phyloP scores from a whole-genome alignment of 2,797 vertebrate species.

The Eospalax fontanierii region DNA sequence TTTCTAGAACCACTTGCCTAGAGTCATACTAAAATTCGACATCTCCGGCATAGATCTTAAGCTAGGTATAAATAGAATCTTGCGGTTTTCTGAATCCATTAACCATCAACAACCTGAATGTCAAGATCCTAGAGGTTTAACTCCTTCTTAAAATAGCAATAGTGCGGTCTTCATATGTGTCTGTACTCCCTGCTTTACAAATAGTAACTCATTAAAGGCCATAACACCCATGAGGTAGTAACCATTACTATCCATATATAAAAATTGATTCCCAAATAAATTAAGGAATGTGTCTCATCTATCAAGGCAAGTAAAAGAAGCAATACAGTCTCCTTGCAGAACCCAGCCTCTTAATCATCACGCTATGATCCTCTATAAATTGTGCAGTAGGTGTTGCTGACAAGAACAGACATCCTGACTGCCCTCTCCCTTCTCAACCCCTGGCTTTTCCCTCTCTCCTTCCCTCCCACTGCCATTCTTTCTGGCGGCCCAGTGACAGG shows the following conservation, averaged over 20 bases:
- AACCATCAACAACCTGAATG: not conserved
- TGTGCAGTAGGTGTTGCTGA: not conserved
- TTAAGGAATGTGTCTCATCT: conserved; percentile 41
- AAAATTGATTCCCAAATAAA: not conserved
- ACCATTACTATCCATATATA: conserved; percentile 1
- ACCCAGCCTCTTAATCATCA: not conserved
- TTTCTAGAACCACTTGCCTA: not conserved
- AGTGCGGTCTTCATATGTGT: not conserved
- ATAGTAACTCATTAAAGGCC: conserved; percentile 19
- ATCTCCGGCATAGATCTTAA: not conserved
- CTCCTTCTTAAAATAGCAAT: conserved; percentile 44
- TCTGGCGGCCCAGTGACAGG: not conserved
- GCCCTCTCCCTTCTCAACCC: too few species aligned
- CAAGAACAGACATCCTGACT: not conserved
- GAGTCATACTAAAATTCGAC: not conserved
- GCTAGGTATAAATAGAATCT: conserved; percentile 10
- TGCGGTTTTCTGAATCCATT: not conserved
- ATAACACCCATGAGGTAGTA: not conserved
- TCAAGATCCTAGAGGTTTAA: not conserved
- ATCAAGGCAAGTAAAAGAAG: not conserved
- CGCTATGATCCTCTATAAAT: not conserved
- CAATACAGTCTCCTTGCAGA: not conserved
- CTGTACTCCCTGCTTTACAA: not conserved
- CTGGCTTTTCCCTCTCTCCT: too few species aligned
- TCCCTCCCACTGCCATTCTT: too few species aligned